Conservation (phyloP, 2,888 invertebrate species). For the Zaprionus obscuricornis region DNA sequence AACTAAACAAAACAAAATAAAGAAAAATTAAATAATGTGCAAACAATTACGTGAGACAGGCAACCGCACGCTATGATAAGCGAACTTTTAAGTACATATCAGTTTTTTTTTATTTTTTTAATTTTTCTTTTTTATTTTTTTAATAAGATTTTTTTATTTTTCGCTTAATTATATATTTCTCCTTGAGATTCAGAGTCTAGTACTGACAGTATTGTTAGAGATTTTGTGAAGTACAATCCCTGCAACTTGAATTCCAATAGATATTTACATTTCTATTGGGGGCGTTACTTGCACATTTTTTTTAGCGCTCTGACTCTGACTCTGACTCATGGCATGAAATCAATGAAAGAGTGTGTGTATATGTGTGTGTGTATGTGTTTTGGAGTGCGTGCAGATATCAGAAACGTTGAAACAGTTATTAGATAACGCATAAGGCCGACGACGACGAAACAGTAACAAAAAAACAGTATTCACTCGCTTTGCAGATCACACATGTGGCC, state of each 20-base stretch:
- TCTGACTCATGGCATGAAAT: slow-evolving; percentile 47
- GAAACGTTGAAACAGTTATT: slow-evolving; percentile 48
- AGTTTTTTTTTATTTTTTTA: too few relatives aligned
- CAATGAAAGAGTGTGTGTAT: slow-evolving; percentile 10
- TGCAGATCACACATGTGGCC: slow-evolving; percentile 47
- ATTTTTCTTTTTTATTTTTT: too few relatives aligned
- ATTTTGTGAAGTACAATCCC: too few relatives aligned
- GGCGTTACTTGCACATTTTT: slow-evolving; percentile 39
- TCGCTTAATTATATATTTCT: too few relatives aligned
- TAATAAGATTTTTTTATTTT: too few relatives aligned
- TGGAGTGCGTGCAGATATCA: too few relatives aligned
- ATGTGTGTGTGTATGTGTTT: slow-evolving; percentile 30
- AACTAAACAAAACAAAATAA: slow-evolving; percentile 19
- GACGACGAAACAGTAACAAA: background rate
- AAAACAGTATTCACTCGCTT: slow-evolving; percentile 31
- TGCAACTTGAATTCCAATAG: background rate
- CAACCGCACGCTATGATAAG: slow-evolving; percentile 52
- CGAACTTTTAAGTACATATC: too few relatives aligned
- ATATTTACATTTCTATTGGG: slow-evolving; percentile 10
- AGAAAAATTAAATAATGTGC: slow-evolving; percentile 58
- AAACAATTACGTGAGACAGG: slow-evolving; percentile 76
- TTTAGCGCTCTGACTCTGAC: slow-evolving; percentile 20
- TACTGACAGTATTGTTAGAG: slow-evolving; percentile 15
- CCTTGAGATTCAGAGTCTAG: too few relatives aligned
- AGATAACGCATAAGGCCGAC: background rate